Percentiles rank a stretch among this genome's conserved stretches.
These are phyloP conservation scores for Tragelaphus scriptus DNA, from an alignment of 2,113 vertebrate species.

Conservation along the genomic window DNA sequence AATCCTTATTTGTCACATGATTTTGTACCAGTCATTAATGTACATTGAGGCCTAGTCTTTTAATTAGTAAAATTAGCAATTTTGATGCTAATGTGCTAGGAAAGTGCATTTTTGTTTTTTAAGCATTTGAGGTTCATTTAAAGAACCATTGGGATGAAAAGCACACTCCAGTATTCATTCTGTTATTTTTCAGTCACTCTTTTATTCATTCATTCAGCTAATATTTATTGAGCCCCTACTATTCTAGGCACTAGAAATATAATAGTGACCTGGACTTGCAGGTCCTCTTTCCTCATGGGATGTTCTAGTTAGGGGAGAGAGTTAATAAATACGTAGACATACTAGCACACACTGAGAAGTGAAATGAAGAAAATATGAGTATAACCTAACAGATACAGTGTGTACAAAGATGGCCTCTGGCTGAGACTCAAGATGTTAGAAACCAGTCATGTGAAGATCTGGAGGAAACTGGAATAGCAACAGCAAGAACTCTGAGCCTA, in stretches of 20 bases:
- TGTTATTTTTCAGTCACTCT: background rate
- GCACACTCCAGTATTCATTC: background rate
- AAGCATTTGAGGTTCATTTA: constrained; percentile 15
- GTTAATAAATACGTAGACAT: background rate
- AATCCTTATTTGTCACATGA: background rate
- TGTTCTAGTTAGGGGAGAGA: background rate
- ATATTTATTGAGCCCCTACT: background rate
- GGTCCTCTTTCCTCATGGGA: background rate
- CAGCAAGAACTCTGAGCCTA: background rate
- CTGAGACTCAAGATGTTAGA: background rate
- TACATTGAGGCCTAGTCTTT: background rate
- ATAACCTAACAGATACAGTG: background rate
- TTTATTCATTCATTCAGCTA: background rate
- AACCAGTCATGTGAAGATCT: background rate
- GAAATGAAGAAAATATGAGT: background rate
- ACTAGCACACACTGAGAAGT: background rate
- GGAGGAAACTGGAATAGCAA: background rate
- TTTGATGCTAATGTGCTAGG: background rate
- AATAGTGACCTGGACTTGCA: background rate
- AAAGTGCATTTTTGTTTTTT: constrained; percentile 13
- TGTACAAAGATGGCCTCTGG: background rate
- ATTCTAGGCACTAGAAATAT: background rate
- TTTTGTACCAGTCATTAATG: background rate
- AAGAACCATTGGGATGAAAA: background rate
- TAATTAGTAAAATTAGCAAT: constrained; percentile 31